Percentiles rank a stretch among this genome's conserved stretches.
Evolutionary conservation across 2,113 vertebrate species (phyloP).

Genomic region (Eolophus roseicapilla): DNA sequence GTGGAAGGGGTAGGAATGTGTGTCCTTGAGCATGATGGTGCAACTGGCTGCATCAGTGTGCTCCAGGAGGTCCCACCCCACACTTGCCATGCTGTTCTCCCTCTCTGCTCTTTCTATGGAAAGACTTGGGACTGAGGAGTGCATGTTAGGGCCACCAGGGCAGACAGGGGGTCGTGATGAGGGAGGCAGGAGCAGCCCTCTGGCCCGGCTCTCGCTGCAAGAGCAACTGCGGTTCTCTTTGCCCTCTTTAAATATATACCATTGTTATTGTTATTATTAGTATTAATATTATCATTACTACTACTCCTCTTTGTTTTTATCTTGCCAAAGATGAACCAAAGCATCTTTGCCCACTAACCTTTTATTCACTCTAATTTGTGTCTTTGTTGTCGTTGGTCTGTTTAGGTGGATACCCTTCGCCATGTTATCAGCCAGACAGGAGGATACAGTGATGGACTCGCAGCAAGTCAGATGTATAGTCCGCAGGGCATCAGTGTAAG

Average conservation of each 20-base stretch:
- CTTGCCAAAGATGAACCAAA: neutral
- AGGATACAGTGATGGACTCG: conserved; percentile 99
- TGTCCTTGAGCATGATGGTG: accelerated
- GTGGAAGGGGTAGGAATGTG: neutral
- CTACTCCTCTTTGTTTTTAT: neutral
- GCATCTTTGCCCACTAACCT: conserved; percentile 24
- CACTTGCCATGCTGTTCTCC: neutral
- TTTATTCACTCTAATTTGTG: conserved; percentile 55
- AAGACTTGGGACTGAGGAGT: neutral
- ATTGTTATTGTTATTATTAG: neutral
- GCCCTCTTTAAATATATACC: neutral
- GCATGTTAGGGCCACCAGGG: neutral
- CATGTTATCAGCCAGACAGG: conserved; percentile 99
- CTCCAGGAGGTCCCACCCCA: neutral
- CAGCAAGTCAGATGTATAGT: conserved; percentile 99
- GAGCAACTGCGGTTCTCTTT: neutral
- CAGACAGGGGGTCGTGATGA: neutral
- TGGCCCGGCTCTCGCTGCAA: neutral
- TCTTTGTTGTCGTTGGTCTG: conserved; percentile 75
- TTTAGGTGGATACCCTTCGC: conserved; percentile 99
- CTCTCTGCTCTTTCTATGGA: neutral
- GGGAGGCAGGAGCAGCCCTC: neutral
- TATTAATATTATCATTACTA: neutral
- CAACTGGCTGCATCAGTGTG: neutral
- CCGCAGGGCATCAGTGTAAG: conserved; percentile 99